Conservation (phyloP, 1,140 invertebrate genomes). For the Cyclina sinensis region DNA sequence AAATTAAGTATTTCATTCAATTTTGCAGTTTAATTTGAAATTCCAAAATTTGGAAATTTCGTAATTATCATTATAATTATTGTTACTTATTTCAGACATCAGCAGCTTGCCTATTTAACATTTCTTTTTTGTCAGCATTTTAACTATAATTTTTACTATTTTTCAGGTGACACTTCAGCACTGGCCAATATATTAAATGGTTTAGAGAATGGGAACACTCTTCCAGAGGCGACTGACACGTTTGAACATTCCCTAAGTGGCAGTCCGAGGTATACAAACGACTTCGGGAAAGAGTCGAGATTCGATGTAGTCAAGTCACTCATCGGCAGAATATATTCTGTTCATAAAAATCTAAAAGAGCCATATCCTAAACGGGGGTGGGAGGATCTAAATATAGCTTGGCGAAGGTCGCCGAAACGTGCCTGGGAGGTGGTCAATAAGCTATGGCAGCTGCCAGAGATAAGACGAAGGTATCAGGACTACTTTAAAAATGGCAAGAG, state of each 20-base stretch:
- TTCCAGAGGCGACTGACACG: too few relatives aligned
- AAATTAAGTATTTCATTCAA: too few relatives aligned
- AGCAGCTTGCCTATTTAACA: too few relatives aligned
- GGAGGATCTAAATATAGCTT: constrained; percentile 13
- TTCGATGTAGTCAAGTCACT: background rate
- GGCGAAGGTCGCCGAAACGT: constrained; percentile 32
- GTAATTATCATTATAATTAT: too few relatives aligned
- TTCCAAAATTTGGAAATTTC: too few relatives aligned
- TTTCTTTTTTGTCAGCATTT: too few relatives aligned
- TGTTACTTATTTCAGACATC: too few relatives aligned
- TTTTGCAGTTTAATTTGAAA: too few relatives aligned
- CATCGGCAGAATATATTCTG: background rate
- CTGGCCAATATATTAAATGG: too few relatives aligned
- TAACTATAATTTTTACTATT: too few relatives aligned
- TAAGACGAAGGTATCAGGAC: constrained; percentile 26
- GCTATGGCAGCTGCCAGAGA: constrained; percentile 29
- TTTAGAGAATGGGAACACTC: too few relatives aligned
- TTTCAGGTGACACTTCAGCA: too few relatives aligned
- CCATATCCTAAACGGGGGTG: constrained; percentile 33
- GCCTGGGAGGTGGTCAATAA: constrained; percentile 46
- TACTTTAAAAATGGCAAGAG: constrained; percentile 37
- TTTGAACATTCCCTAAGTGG: background rate
- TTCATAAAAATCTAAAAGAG: background rate
- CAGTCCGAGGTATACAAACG: background rate
- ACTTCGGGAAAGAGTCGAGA: background rate